Evolutionary conservation across 2,113 vertebrate species (phyloP), one percentile per base, ranked within the genome.

Genomic region (Capreolus pygargus): DNA sequence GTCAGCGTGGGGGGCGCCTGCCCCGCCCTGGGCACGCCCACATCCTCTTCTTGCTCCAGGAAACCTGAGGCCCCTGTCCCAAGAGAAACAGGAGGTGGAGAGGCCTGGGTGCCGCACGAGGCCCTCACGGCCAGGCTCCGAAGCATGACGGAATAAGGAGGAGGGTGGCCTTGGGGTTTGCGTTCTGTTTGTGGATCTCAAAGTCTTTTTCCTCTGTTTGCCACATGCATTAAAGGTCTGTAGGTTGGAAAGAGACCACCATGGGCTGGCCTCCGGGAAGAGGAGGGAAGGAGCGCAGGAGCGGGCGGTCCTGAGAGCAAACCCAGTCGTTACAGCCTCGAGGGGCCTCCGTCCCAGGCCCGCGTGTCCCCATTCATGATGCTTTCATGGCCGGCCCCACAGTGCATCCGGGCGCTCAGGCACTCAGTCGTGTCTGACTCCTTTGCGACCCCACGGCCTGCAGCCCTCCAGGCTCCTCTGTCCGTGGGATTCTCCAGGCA

Each of bases 211-310:
- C 7, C 36, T 14, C 11, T 17, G 1, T 86, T 91, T 83, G 36
- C 74, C 15, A 27, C 39, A 4, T 39, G 7, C 60, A 17, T 5
- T 0, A 13, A 21, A 33, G 0, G 7, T 6, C 55, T 78, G 4
- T 33, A 33, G 61, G 21, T 33, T 14, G 79, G 25, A 43, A n/a
- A 79, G 28, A 70, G 74, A 30, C n/a, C 10, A 1, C 7, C 2
- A 28, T 9, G 39, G 25, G 30, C 16, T 45, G 47, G 50, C 1
- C 6, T 27, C 39, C 6, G 12, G 36, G 21, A 64, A 8, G 43
- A 1, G 0, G 28, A 13, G 36, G 19, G 14, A 43, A 33, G 60
- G 15, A 11, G n/a, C 61, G 36, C 39, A 13, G 15, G 4, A 30
- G 28, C 21, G 4, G 30, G 23, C 3, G 33, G 15, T n/a, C 25